Evolutionary conservation across 92 coral and sea anemone genomes (phyloP), one percentile per base, ranked within the genome.

Genomic region (Actinernus sp.): DNA sequence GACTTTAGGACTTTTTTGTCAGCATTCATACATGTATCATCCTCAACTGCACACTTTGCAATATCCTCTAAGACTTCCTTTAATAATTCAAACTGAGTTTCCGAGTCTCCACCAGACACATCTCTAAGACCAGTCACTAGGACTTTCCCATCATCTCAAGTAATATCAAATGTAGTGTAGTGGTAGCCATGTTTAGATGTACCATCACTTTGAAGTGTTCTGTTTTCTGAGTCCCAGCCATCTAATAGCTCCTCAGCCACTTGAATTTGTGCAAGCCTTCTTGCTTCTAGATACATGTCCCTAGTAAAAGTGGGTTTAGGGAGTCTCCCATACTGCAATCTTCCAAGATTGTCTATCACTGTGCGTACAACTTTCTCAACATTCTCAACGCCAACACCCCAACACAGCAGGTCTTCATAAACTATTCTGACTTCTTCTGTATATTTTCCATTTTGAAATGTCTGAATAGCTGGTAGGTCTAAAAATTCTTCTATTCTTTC

Each of bases 331-430:
- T 46, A 17, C 50, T 73, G 60, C 12, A 41, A 11, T 44, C 32
- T 44, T 2, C 26, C 46, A 73, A 73, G 46, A 53, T 73, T 73
- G 2, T 24, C 31, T 25, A 49, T 26, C 26, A 73, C 81, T 60
- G 53, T 60, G 45, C 81, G 49, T 26, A 63, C 32, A 38, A 73
- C 45, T 41, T 39, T 49, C 22, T 73, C 81, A 27, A 73, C 81
- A 73, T 73, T 73, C 51, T 12, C 33, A 32, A 73, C 31, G 14
- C 81, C 81, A 51, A 73, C 81, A 61, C 50, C 50, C 12, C 81
- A 31, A 7, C 49, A 46, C 2, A 61, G 23, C 32, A 73, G 62
- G 18, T 61, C 72, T 33, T 46, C 26, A 55, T 61, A 73, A 31
- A 44, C 50, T 24, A 60, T 61, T 23, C 81, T 43, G 41, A 61